These are phyloP conservation scores for Cantharis lateralis DNA, from an alignment of 2,888 invertebrate species.

Conservation along the genomic window DNA sequence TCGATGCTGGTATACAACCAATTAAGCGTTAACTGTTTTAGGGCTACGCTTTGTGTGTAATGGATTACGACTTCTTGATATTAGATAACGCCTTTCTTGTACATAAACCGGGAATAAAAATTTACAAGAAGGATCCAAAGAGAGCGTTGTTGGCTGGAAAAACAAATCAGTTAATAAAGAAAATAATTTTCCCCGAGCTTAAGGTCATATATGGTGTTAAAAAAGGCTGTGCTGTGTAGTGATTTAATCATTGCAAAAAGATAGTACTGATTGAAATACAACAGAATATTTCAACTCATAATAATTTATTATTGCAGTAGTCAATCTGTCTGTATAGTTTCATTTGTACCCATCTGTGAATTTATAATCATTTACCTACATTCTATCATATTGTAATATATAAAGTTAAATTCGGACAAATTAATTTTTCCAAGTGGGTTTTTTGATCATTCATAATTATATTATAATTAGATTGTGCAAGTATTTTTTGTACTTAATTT, in stretches of 20 bases:
- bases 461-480: background rate
- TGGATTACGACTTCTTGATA: constrained; percentile 91
- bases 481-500: constrained; percentile 26
- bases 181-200: constrained; percentile 82
- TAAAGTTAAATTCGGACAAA: background rate
- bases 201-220: constrained; percentile 81
- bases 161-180: constrained; percentile 77
- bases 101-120: constrained; percentile 90
- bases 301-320: background rate
- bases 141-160: constrained; percentile 76
- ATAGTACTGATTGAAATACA: background rate
- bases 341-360: background rate
- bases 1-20: background rate
- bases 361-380: background rate
- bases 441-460: background rate
- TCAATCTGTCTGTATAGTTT: background rate
- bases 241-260: background rate
- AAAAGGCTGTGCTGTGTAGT: constrained; percentile 77
- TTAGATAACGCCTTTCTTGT: constrained; percentile 91
- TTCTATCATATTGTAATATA: background rate
- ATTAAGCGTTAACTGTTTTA: constrained; percentile 50
- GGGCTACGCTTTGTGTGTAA: constrained; percentile 89
- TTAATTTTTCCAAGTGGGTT: background rate
- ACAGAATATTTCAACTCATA: background rate
- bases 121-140: constrained; percentile 77